Evolutionary conservation across 2,888 invertebrate species (phyloP).

Genomic region (Acrobasis consociella): DNA sequence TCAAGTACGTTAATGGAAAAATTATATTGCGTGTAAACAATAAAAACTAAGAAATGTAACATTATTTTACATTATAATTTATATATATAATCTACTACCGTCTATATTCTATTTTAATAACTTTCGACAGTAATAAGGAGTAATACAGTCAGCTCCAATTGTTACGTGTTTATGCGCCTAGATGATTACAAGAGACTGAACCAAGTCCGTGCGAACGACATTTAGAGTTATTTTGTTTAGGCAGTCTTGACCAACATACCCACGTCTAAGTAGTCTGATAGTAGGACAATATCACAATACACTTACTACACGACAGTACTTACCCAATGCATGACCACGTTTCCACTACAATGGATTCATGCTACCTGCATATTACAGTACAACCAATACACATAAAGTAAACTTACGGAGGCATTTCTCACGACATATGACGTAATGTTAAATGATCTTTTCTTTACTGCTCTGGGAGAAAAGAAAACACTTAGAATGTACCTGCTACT

Average conservation of each 20-base stretch:
- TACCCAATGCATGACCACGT: slow-evolving; percentile 9
- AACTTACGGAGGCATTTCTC: slow-evolving; percentile 6
- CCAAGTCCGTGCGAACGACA: too few relatives aligned
- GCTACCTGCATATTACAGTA: background rate
- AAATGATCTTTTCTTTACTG: background rate
- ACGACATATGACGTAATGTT: background rate
- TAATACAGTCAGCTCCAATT: too few relatives aligned
- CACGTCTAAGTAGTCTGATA: background rate
- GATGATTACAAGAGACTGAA: too few relatives aligned
- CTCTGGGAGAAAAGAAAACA: background rate
- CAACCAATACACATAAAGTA: background rate
- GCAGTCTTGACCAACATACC: too few relatives aligned
- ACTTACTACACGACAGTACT: slow-evolving; percentile 14
- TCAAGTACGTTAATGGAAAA: too few relatives aligned
- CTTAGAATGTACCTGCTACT: background rate
- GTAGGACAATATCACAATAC: slow-evolving; percentile 5
- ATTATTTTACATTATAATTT: background rate
- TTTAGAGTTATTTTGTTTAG: too few relatives aligned
- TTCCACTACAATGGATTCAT: slow-evolving; percentile 15
- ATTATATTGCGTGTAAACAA: too few relatives aligned
- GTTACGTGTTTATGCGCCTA: too few relatives aligned
- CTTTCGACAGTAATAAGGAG: too few relatives aligned
- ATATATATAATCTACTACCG: too few relatives aligned
- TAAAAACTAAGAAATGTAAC: too few relatives aligned
- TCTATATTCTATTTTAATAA: too few relatives aligned